Evolutionary conservation across 2,888 invertebrate genomes (phyloP).

Genomic region (Anagyrus pseudococci): DNA sequence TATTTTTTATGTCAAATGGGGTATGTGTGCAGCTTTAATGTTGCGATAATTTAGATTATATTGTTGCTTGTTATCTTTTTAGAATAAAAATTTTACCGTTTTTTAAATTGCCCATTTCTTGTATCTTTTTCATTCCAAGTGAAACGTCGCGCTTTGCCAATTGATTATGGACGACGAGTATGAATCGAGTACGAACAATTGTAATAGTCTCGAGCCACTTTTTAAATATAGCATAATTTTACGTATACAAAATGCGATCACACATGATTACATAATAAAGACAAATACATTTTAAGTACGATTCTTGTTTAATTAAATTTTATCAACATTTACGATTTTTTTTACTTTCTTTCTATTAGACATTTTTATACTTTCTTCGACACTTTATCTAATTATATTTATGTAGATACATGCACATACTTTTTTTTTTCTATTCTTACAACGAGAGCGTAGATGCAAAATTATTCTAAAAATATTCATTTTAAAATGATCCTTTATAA

Average conservation of each 20-base stretch:
- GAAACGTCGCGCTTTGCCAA: not conserved
- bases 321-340: not conserved
- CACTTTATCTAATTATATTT: too few species aligned
- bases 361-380: too few species aligned
- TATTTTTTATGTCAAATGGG: constrained; percentile 32
- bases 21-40: constrained; percentile 40
- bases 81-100: constrained; percentile 54
- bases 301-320: constrained; percentile 16
- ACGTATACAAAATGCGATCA: constrained; percentile 8
- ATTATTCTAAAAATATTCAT: too few species aligned
- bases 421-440: too few species aligned
- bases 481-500: too few species aligned
- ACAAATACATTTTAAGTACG: constrained; percentile 14
- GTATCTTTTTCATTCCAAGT: constrained; percentile 21
- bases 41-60: constrained; percentile 43
- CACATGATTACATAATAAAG: constrained; percentile 18
- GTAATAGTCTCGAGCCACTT: constrained; percentile 2
- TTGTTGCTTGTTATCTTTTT: constrained; percentile 55
- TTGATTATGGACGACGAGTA: constrained; percentile 15
- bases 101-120: constrained; percentile 42
- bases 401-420: too few species aligned
- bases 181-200: not conserved
- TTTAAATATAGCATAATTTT: constrained; percentile 14
- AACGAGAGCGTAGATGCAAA: too few species aligned
- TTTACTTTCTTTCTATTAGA: too few species aligned